These are phyloP conservation scores for Phocoena phocoena DNA, from an alignment of 2,113 vertebrate species.

Conservation along the genomic window DNA sequence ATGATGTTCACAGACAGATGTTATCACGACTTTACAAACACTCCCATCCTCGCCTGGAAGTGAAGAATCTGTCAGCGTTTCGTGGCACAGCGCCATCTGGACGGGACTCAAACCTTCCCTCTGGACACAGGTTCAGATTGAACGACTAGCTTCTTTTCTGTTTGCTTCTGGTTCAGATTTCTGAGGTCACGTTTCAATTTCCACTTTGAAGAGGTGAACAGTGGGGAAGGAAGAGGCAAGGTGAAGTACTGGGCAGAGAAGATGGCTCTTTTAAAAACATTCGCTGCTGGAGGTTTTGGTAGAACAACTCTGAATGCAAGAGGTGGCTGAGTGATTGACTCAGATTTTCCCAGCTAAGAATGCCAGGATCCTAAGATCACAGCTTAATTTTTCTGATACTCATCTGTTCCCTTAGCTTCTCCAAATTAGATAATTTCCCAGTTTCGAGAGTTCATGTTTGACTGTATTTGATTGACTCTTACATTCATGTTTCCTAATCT, in stretches of 20 bases:
- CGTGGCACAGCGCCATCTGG: not conserved
- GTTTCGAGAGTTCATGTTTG: not conserved
- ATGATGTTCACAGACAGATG: not conserved
- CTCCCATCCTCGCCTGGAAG: conserved; percentile 1
- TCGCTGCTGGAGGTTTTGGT: not conserved
- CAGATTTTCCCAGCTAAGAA: not conserved
- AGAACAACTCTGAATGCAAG: not conserved
- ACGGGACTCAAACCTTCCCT: not conserved
- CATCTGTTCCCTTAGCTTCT: not conserved
- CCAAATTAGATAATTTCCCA: not conserved
- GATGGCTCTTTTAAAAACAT: not conserved
- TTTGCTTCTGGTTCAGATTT: conserved; percentile 41
- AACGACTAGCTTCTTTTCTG: conserved; percentile 13
- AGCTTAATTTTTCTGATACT: not conserved
- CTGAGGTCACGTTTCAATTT: conserved; percentile 9
- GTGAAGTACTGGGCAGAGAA: not conserved
- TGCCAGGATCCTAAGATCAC: not conserved
- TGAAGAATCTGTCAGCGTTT: conserved; percentile 25
- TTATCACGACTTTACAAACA: not conserved
- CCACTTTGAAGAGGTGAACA: not conserved
- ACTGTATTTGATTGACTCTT: conserved; percentile 31
- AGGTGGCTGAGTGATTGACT: not conserved
- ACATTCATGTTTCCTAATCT: not conserved
- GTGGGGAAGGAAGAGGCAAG: not conserved
- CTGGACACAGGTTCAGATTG: conserved; percentile 35